Conservation (phyloP, 23 tunicate species). For the Botrylloides violaceus region DNA sequence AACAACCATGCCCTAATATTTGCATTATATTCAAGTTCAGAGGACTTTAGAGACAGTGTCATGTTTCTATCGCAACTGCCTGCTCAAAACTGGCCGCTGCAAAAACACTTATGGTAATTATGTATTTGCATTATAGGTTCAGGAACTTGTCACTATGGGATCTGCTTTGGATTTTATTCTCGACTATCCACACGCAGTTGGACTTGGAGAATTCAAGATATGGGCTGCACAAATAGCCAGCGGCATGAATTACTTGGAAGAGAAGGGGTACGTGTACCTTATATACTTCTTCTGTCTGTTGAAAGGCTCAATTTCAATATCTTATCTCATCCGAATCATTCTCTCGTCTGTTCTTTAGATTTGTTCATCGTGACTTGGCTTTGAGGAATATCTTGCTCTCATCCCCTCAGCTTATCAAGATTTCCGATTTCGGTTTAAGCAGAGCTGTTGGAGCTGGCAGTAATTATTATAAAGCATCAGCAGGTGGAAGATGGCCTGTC, state of each 20-base stretch:
- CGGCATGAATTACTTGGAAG: conserved; percentile 98
- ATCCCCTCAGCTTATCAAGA: conserved; percentile 75
- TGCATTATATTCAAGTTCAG: no score
- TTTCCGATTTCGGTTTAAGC: conserved; percentile 96
- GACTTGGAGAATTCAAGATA: conserved; percentile 68
- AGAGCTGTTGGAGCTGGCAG: conserved; percentile 96
- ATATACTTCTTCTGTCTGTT: no score
- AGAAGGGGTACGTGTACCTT: conserved; percentile 81
- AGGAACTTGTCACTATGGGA: conserved; percentile 92
- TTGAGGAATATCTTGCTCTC: conserved; percentile 90
- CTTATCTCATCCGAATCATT: not conserved
- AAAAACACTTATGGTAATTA: no score
- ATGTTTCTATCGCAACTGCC: no score
- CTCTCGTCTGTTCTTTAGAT: conserved; percentile 15
- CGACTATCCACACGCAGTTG: conserved; percentile 60
- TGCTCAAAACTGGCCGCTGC: no score
- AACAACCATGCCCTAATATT: not conserved
- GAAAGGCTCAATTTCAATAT: no score
- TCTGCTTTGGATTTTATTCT: conserved; percentile 95
- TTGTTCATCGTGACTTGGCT: conserved; percentile 98
- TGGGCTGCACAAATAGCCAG: conserved; percentile 99
- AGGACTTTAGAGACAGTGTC: no score
- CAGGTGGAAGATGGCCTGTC: conserved; percentile 99
- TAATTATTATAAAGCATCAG: conserved; percentile 90
- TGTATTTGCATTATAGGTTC: conserved; percentile 62